phyloP scores from a whole-genome alignment of 2,888 invertebrate genomes.

The Drosophila ustulata region DNA sequence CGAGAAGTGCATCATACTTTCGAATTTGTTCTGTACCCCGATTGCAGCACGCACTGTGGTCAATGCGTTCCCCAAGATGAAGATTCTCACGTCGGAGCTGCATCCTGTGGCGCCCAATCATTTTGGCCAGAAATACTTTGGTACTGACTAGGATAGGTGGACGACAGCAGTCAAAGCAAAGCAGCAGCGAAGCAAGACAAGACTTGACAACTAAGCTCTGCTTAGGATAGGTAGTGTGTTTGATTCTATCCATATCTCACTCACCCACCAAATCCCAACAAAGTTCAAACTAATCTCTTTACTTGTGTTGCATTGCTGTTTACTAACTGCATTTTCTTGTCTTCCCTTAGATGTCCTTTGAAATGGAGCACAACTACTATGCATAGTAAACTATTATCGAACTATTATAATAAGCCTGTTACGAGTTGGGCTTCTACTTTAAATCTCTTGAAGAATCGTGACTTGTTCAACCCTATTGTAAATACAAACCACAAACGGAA shows the following conservation, averaged over 20 bases:
- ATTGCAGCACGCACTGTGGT: constrained; percentile 93
- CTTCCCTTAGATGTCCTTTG: constrained; percentile 57
- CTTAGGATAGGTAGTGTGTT: constrained; percentile 73
- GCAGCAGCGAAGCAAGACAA: constrained; percentile 31
- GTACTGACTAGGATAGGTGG: constrained; percentile 91
- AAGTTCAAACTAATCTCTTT: constrained; percentile 17
- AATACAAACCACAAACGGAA: constrained; percentile 57
- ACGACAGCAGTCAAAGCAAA: constrained; percentile 4
- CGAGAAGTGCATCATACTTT: constrained; percentile 97
- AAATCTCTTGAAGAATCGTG: not conserved
- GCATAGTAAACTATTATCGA: not conserved
- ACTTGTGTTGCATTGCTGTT: constrained; percentile 2
- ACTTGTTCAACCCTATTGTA: constrained; percentile 48
- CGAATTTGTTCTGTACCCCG: constrained; percentile 98
- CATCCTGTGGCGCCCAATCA: constrained; percentile 98
- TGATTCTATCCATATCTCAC: not conserved
- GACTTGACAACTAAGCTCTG: constrained; percentile 73
- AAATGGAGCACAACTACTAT: constrained; percentile 34
- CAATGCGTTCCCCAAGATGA: constrained; percentile 94
- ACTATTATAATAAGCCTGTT: constrained; percentile 28
- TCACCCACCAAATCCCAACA: constrained; percentile 13
- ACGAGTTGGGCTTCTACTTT: constrained; percentile 46
- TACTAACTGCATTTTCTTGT: constrained; percentile 44
- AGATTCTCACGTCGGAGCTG: constrained; percentile 97
- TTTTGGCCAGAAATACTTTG: constrained; percentile 99